A percentile compares a stretch with the other conserved stretches of the same genome.
phyloP scores from a whole-genome alignment of 2,888 invertebrate species.

The Allacma fusca region DNA sequence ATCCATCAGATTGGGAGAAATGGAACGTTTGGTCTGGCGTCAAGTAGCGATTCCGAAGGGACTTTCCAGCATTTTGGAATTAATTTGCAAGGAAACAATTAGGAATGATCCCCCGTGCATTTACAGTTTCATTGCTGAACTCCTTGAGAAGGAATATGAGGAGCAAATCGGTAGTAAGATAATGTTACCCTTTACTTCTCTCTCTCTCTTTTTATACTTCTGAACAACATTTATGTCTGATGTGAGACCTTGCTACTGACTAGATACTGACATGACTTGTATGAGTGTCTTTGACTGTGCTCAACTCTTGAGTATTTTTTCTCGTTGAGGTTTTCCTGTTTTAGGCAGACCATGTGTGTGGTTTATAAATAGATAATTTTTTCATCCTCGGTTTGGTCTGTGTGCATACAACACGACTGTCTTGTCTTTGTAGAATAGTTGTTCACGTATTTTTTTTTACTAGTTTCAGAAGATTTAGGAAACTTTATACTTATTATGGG shows the following conservation, averaged over 20 bases:
- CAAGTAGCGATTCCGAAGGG: conserved; percentile 55
- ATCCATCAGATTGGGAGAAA: background rate
- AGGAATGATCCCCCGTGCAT: conserved; percentile 30
- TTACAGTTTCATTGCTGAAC: conserved; percentile 36
- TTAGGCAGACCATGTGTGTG: conserved; percentile 39
- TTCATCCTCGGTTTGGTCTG: conserved; percentile 41
- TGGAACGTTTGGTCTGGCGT: conserved; percentile 49
- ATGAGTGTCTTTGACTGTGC: conserved; percentile 4
- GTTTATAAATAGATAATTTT: conserved; percentile 44
- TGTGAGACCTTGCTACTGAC: conserved; percentile 9
- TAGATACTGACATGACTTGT: conserved; percentile 12
- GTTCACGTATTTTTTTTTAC: background rate
- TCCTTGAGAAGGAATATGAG: conserved; percentile 39
- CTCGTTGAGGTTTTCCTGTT: conserved; percentile 38
- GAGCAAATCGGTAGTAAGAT: conserved; percentile 1
- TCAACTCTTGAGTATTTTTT: conserved; percentile 18
- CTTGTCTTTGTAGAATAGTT: conserved; percentile 11
- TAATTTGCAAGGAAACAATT: conserved; percentile 31
- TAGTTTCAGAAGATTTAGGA: conserved; percentile 8
- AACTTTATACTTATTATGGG: conserved; percentile 38
- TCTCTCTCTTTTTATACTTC: background rate
- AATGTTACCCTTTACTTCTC: background rate
- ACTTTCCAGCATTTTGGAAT: conserved; percentile 51
- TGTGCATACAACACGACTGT: background rate
- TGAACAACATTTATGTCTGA: background rate